Percentiles rank a stretch among this genome's conserved stretches.
phyloP scores from a whole-genome alignment of 2,888 invertebrate species.

The Marronus borbonicus region DNA sequence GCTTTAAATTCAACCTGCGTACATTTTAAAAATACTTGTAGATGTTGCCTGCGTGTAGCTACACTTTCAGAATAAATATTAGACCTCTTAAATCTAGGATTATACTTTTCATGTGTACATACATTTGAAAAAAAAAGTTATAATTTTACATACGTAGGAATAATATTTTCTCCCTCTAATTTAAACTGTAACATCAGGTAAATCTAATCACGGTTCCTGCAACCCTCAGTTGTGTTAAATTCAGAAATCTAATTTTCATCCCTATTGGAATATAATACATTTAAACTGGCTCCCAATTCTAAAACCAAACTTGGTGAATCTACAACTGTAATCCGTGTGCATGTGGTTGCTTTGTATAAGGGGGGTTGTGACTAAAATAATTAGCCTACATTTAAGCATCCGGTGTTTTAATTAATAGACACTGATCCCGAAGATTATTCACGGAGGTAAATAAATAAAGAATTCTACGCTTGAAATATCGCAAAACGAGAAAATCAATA shows the following conservation, averaged over 20 bases:
- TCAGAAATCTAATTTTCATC: conserved; percentile 71
- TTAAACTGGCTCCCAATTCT: conserved; percentile 71
- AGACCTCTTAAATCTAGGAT: conserved; percentile 43
- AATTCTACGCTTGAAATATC: neutral
- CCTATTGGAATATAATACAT: conserved; percentile 71
- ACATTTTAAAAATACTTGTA: conserved; percentile 47
- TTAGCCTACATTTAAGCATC: conserved; percentile 68
- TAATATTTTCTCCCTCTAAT: neutral
- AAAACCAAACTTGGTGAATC: conserved; percentile 73
- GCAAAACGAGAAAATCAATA: conserved; percentile 50
- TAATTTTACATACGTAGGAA: neutral
- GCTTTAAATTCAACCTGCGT: conserved; percentile 39
- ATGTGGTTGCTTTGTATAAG: conserved; percentile 63
- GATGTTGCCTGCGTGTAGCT: conserved; percentile 28
- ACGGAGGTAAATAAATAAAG: neutral
- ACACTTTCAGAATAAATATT: conserved; percentile 44
- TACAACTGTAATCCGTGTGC: conserved; percentile 70
- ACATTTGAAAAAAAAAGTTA: neutral
- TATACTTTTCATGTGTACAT: conserved; percentile 22
- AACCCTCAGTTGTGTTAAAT: conserved; percentile 64
- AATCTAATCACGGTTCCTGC: conserved; percentile 70
- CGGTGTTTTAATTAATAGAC: conserved; percentile 55
- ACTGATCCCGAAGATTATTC: conserved; percentile 28
- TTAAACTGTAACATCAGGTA: conserved; percentile 68
- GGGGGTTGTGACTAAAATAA: conserved; percentile 67